These are phyloP conservation scores for Drosophila monieri DNA, from an alignment of 2,888 invertebrate genomes.

Conservation along the genomic window DNA sequence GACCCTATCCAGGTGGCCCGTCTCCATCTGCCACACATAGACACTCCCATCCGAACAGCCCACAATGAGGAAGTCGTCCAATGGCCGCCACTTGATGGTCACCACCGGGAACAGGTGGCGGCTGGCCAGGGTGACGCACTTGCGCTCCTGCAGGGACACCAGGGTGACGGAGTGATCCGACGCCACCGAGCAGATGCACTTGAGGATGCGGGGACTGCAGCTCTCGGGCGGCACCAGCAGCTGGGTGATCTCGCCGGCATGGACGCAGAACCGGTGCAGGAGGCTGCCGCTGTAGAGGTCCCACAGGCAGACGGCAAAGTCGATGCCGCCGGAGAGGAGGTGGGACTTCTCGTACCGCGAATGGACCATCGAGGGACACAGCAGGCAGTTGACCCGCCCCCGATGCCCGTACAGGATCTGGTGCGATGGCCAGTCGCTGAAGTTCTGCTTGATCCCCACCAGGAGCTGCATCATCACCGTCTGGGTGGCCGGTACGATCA, in stretches of 20 bases:
- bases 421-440: slow-evolving; percentile 94
- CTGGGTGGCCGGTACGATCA: slow-evolving; percentile 97
- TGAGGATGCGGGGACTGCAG: slow-evolving; percentile 94
- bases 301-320: slow-evolving; percentile 98
- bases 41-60: slow-evolving; percentile 99
- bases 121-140: slow-evolving; percentile 95
- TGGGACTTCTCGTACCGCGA: slow-evolving; percentile 93
- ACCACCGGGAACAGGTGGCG: slow-evolving; percentile 97
- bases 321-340: slow-evolving; percentile 97
- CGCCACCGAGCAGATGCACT: slow-evolving; percentile 98
- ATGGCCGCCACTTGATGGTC: slow-evolving; percentile 97
- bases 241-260: slow-evolving; percentile 98
- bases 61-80: slow-evolving; percentile 99
- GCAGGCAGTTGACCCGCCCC: slow-evolving; percentile 95
- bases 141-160: slow-evolving; percentile 93
- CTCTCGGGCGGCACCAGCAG: slow-evolving; percentile 96
- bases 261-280: slow-evolving; percentile 97
- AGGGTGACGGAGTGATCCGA: slow-evolving; percentile 99
- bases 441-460: slow-evolving; percentile 91
- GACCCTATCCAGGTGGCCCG: slow-evolving; percentile 97
- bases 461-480: slow-evolving; percentile 96
- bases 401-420: slow-evolving; percentile 95
- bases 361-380: slow-evolving; percentile 97
- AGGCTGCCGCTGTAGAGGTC: slow-evolving; percentile 95
- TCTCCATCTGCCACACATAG: slow-evolving; percentile 99